Percentiles rank a stretch among this genome's conserved stretches.
Conservation (phyloP, 2,797 vertebrate species). For the Enoplosus armatus region DNA sequence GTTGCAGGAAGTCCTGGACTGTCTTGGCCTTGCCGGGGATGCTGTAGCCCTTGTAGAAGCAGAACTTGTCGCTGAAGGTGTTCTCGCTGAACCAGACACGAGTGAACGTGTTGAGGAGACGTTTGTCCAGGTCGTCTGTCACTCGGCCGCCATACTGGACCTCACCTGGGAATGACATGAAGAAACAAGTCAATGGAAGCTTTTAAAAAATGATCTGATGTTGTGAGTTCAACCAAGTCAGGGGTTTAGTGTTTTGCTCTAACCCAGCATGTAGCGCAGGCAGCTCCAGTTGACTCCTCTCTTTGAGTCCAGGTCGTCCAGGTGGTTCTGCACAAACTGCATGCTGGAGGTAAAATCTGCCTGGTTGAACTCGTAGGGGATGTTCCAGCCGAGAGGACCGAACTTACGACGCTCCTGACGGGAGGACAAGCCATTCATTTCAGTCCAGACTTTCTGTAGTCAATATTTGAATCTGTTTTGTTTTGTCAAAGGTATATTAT, state of each 20-base stretch:
- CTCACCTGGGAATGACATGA: slow-evolving; percentile 67
- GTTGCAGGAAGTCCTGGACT: slow-evolving; percentile 85
- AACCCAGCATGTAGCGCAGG: slow-evolving; percentile 89
- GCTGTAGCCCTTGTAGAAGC: slow-evolving; percentile 87
- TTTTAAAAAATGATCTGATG: neutral
- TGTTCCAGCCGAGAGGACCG: slow-evolving; percentile 91
- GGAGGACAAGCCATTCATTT: too few relatives aligned
- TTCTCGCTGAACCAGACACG: slow-evolving; percentile 89
- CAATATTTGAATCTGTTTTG: too few relatives aligned
- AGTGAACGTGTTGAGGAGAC: slow-evolving; percentile 87
- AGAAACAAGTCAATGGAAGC: neutral
- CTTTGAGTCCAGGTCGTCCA: slow-evolving; percentile 84
- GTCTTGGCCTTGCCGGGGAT: slow-evolving; percentile 82
- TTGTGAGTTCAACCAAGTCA: too few relatives aligned
- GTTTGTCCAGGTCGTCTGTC: slow-evolving; percentile 89
- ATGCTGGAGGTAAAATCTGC: slow-evolving; percentile 89
- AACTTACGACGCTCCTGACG: slow-evolving; percentile 89
- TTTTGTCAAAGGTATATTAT: too few relatives aligned
- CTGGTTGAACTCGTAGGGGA: slow-evolving; percentile 92
- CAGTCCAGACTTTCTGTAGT: too few relatives aligned
- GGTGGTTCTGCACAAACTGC: slow-evolving; percentile 91
- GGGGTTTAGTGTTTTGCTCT: slow-evolving; percentile 13
- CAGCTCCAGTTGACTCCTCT: slow-evolving; percentile 88
- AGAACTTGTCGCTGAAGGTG: slow-evolving; percentile 86
- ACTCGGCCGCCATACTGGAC: slow-evolving; percentile 91